Conservation (phyloP, 2,888 invertebrate species). For the Nomada lathburiana region DNA sequence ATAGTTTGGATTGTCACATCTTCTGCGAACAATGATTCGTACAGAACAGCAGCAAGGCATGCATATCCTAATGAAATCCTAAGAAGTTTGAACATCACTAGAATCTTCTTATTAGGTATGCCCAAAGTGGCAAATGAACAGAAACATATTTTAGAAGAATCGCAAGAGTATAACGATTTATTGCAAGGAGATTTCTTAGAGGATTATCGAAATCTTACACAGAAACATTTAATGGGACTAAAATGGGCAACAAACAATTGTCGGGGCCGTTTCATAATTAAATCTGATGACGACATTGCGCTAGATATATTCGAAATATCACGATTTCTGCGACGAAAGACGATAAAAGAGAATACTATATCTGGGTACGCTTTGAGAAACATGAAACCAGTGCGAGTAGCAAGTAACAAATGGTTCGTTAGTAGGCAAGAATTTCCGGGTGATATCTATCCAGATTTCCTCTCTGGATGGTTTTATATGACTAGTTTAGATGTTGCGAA, state of each 20-base stretch:
- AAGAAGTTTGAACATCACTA: constrained; percentile 86
- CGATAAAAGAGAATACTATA: constrained; percentile 76
- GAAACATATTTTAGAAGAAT: constrained; percentile 87
- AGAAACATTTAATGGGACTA: constrained; percentile 93
- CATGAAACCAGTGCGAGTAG: constrained; percentile 88
- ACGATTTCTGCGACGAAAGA: constrained; percentile 64
- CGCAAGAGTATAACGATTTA: constrained; percentile 88
- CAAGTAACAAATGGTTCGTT: constrained; percentile 93
- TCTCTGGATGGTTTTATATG: constrained; percentile 94
- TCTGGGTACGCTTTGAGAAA: constrained; percentile 89
- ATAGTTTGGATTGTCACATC: constrained; percentile 88
- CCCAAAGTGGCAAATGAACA: constrained; percentile 84
- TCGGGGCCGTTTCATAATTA: constrained; percentile 87
- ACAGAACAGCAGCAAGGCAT: constrained; percentile 89
- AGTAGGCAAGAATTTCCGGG: constrained; percentile 87
- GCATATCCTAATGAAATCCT: constrained; percentile 88
- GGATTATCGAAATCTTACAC: constrained; percentile 92
- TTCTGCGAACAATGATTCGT: constrained; percentile 90
- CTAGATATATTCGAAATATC: constrained; percentile 88
- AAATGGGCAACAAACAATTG: constrained; percentile 90
- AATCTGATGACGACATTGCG: constrained; percentile 93
- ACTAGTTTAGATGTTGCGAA: constrained; percentile 88
- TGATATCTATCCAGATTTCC: constrained; percentile 89
- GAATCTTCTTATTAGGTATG: constrained; percentile 90
- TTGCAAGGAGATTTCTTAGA: constrained; percentile 92